Conservation (phyloP, 2,113 vertebrate species). For the Neodontobutis hainanensis region DNA sequence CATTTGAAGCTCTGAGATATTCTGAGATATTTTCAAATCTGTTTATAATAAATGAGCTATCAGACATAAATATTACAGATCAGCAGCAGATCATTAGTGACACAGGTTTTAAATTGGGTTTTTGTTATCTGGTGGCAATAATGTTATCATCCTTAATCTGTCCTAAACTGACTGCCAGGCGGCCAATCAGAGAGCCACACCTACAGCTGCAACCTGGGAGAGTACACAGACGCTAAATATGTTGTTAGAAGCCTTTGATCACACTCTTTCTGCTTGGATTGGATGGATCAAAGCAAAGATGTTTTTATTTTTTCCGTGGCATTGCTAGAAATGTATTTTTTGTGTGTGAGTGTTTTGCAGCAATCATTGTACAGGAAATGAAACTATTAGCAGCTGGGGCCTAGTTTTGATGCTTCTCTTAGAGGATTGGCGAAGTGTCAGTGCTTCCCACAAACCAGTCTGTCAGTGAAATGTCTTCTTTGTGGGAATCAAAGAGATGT, state of each 20-base stretch:
- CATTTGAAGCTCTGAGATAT: neutral
- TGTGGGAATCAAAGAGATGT: constrained; percentile 61
- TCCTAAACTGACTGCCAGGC: constrained; percentile 13
- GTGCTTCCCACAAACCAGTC: constrained; percentile 29
- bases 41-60: neutral
- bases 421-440: constrained; percentile 41
- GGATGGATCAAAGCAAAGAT: constrained; percentile 47
- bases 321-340: constrained; percentile 14
- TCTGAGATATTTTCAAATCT: neutral
- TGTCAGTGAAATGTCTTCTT: constrained; percentile 57
- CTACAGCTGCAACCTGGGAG: constrained; percentile 35
- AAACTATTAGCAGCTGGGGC: constrained; percentile 37
- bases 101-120: neutral
- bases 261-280: constrained; percentile 20
- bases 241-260: constrained; percentile 52
- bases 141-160: constrained; percentile 14
- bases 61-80: neutral
- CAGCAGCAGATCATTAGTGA: too few relatives aligned
- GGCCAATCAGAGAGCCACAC: constrained; percentile 39
- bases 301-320: neutral
- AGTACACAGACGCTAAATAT: constrained; percentile 34
- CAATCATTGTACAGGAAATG: constrained; percentile 22
- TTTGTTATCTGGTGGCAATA: constrained; percentile 2
- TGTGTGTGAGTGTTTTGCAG: constrained; percentile 27
- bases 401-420: constrained; percentile 23